Percentiles rank a stretch among this genome's conserved stretches.
phyloP scores from a whole-genome alignment of 2,888 invertebrate species.

The Thereva unica region DNA sequence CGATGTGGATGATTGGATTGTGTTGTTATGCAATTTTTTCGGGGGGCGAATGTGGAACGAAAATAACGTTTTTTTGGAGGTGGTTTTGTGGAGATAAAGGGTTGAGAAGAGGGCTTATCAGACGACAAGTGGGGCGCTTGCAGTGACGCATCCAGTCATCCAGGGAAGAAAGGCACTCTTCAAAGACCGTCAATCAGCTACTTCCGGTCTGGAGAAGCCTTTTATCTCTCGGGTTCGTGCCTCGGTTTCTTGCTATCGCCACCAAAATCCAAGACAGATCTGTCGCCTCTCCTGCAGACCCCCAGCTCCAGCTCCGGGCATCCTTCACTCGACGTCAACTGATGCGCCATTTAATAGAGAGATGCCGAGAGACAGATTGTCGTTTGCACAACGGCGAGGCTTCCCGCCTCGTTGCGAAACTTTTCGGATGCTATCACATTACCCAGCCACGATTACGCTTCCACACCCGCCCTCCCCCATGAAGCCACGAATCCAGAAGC shows the following conservation, averaged over 20 bases:
- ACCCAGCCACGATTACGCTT: too few relatives aligned
- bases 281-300: neutral
- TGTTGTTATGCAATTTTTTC: slow-evolving; percentile 5
- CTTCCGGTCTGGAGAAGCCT: slow-evolving; percentile 39
- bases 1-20: neutral
- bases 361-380: too few relatives aligned
- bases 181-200: slow-evolving; percentile 40
- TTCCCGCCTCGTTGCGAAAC: too few relatives aligned
- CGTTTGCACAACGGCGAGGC: too few relatives aligned
- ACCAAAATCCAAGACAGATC: slow-evolving; percentile 11
- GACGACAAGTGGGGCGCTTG: neutral
- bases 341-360: too few relatives aligned
- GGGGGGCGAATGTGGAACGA: neutral
- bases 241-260: slow-evolving; percentile 7
- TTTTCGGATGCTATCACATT: too few relatives aligned
- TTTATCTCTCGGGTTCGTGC: slow-evolving; percentile 7
- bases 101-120: neutral
- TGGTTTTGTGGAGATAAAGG: neutral
- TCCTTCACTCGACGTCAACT: too few relatives aligned
- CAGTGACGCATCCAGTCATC: neutral
- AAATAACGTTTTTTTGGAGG: neutral
- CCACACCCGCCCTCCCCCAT: too few relatives aligned
- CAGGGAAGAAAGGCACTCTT: slow-evolving; percentile 14
- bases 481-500: too few relatives aligned
- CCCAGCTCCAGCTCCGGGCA: too few relatives aligned